Percentiles rank a stretch among this genome's conserved stretches.
Conservation (phyloP, 2,113 vertebrate species). For the Triplophysa tibetana region DNA sequence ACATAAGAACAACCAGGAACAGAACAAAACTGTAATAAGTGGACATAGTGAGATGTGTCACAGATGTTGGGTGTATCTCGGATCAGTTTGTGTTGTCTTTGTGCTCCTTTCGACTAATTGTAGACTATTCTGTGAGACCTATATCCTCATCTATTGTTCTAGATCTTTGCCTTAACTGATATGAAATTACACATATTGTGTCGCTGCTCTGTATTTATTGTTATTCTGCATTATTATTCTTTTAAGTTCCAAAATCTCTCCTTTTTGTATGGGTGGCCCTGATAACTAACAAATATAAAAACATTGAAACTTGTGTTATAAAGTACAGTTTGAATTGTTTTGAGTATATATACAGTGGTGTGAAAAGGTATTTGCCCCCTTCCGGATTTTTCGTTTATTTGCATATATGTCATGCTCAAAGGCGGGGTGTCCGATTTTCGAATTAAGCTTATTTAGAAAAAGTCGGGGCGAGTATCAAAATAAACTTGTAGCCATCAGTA, state of each 20-base stretch:
- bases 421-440: no score
- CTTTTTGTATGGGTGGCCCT: not conserved
- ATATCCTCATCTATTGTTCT: not conserved
- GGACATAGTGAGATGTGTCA: slow-evolving; percentile 9
- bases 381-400: no score
- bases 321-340: not conserved
- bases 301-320: not conserved
- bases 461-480: no score
- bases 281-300: not conserved
- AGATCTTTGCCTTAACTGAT: not conserved
- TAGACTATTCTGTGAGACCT: not conserved
- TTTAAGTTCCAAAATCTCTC: not conserved
- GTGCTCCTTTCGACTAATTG: slow-evolving; percentile 7
- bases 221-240: not conserved
- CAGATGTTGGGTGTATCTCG: not conserved
- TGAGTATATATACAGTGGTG: not conserved
- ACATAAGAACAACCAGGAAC: not conserved
- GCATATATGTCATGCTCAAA: no score
- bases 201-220: slow-evolving; percentile 19
- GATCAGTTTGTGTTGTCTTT: slow-evolving; percentile 10
- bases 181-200: not conserved
- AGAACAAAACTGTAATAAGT: not conserved
- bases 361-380: no score
- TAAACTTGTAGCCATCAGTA: no score
- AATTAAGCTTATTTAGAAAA: no score